Percentiles rank a stretch among this genome's conserved stretches.
phyloP scores from a whole-genome alignment of 2,888 invertebrate genomes.

The Limenitis camilla region DNA sequence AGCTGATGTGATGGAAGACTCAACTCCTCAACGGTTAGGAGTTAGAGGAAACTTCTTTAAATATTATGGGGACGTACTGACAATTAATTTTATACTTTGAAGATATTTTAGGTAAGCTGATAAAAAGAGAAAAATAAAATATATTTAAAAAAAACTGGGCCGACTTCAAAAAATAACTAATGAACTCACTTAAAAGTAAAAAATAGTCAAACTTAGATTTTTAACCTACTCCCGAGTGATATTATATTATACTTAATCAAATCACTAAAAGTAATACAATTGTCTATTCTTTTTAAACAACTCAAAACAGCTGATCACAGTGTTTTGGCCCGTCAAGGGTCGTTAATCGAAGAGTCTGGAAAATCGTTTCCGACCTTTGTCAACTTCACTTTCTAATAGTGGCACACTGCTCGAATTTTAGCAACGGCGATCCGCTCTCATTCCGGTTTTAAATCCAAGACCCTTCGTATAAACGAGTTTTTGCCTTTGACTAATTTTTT shows the following conservation, averaged over 20 bases:
- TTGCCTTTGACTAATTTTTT: conserved; percentile 1
- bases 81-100: neutral
- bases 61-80: no score
- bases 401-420: conserved; percentile 28
- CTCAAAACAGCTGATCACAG: conserved; percentile 11
- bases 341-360: conserved; percentile 51
- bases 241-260: no score
- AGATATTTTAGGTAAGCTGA: neutral
- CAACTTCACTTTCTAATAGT: conserved; percentile 58
- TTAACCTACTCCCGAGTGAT: no score
- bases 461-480: conserved; percentile 7
- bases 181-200: no score
- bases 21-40: no score
- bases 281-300: neutral
- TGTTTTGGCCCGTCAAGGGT: conserved; percentile 52
- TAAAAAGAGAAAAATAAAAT: no score
- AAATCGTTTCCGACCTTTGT: conserved; percentile 70
- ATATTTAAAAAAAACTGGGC: no score
- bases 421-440: conserved; percentile 49
- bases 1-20: no score
- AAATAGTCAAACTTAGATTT: no score
- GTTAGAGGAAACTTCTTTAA: no score
- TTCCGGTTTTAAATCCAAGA: conserved; percentile 22
- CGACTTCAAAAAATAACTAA: no score
- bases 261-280: no score